phyloP scores from a whole-genome alignment of 35 echinoderm and acorn worm genomes.

The Strongylocentrotus purpuratus region DNA sequence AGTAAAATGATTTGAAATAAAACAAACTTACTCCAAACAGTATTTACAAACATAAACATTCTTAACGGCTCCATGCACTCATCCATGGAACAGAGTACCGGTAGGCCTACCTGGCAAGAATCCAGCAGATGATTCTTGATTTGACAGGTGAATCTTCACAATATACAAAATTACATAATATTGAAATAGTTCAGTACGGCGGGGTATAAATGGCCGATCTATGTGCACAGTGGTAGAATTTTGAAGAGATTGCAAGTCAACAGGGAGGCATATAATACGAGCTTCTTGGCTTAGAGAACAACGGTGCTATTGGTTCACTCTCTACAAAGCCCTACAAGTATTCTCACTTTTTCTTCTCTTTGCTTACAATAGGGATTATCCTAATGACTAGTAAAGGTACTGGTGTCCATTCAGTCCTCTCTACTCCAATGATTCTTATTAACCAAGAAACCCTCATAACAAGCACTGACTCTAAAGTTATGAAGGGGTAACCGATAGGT shows the following conservation, averaged over 20 bases:
- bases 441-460: neutral
- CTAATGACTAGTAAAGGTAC: neutral
- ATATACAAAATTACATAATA: no score
- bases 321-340: neutral
- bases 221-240: neutral
- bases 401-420: neutral
- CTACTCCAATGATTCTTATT: neutral
- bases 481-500: neutral
- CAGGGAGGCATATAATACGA: neutral
- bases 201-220: neutral
- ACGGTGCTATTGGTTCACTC: neutral
- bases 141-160: no score
- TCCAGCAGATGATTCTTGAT: no score
- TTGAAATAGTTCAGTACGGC: no score
- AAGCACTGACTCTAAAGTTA: neutral
- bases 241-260: neutral
- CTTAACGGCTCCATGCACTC: no score
- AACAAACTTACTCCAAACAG: no score
- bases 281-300: slow-evolving; percentile 1
- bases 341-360: neutral
- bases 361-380: neutral
- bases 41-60: no score
- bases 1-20: no score
- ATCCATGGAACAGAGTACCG: no score
- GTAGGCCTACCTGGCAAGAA: no score